A percentile compares a stretch with the other conserved stretches of the same genome.
Conservation (phyloP, 1,140 invertebrate genomes). For the Glomeris maerens region DNA sequence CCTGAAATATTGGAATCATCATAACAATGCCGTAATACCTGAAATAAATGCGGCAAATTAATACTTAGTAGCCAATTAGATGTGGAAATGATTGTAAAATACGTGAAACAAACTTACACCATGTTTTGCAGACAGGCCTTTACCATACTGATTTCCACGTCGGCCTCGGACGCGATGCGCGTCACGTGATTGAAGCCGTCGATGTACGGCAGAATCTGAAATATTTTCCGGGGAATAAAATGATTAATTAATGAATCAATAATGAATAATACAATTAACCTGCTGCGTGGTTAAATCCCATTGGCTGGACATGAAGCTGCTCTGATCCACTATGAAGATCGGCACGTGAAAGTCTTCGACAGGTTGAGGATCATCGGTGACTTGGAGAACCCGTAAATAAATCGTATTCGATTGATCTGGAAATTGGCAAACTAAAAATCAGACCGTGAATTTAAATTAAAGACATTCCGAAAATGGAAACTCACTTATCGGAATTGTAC, state of each 20-base stretch:
- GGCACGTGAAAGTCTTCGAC: slow-evolving; percentile 85
- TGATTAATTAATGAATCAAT: slow-evolving; percentile 23
- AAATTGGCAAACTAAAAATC: slow-evolving; percentile 14
- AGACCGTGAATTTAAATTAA: no score
- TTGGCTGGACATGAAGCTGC: slow-evolving; percentile 43
- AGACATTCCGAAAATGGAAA: slow-evolving; percentile 9
- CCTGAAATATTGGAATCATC: slow-evolving; percentile 74
- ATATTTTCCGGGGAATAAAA: slow-evolving; percentile 28
- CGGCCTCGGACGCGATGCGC: slow-evolving; percentile 44
- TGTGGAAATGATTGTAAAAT: neutral
- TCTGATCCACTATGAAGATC: slow-evolving; percentile 46
- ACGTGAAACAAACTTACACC: slow-evolving; percentile 37
- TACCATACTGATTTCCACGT: slow-evolving; percentile 84
- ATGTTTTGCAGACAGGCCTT: slow-evolving; percentile 90
- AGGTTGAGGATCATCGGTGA: slow-evolving; percentile 43
- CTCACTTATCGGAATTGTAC: slow-evolving; percentile 52
- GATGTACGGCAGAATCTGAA: slow-evolving; percentile 36
- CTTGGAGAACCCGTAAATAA: slow-evolving; percentile 32
- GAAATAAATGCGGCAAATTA: slow-evolving; percentile 15
- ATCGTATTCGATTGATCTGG: slow-evolving; percentile 34
- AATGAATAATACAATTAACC: slow-evolving; percentile 22
- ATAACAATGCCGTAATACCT: slow-evolving; percentile 60
- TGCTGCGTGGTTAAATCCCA: slow-evolving; percentile 89
- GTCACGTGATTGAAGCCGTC: slow-evolving; percentile 38
- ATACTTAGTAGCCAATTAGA: neutral